These are phyloP conservation scores for Allophyes oxyacanthae DNA, from an alignment of 2,888 invertebrate genomes.

Conservation along the genomic window DNA sequence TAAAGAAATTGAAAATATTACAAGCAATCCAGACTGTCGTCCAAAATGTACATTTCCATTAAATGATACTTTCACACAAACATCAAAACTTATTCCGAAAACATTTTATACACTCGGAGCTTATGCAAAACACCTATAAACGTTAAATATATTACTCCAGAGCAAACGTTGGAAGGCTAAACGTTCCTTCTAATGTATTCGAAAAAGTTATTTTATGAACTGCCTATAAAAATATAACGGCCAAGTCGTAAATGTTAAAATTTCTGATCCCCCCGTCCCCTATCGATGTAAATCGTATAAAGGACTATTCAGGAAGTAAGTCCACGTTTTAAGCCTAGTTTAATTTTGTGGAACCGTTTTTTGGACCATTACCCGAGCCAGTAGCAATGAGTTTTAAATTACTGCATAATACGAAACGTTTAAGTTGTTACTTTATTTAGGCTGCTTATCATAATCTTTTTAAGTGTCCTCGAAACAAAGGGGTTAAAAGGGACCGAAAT, in stretches of 20 bases:
- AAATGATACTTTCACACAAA: conserved; percentile 54
- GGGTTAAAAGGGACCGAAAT: conserved; percentile 57
- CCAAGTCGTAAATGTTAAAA: conserved; percentile 79
- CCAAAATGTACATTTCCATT: conserved; percentile 41
- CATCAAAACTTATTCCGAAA: conserved; percentile 69
- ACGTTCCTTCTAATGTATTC: conserved; percentile 80
- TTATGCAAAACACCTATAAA: conserved; percentile 84
- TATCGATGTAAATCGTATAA: conserved; percentile 78
- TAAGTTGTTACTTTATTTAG: conserved; percentile 61
- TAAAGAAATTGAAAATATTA: conserved; percentile 40
- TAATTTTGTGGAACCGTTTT: conserved; percentile 76
- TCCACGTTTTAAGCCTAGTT: conserved; percentile 69
- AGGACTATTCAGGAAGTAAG: conserved; percentile 62
- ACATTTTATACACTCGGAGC: conserved; percentile 73
- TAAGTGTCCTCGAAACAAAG: conserved; percentile 59
- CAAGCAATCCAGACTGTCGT: conserved; percentile 32
- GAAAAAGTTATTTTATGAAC: conserved; percentile 84
- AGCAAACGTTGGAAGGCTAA: conserved; percentile 74
- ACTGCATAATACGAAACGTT: conserved; percentile 68
- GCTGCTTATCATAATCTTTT: conserved; percentile 66
- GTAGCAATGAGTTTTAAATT: conserved; percentile 67
- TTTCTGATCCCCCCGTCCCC: conserved; percentile 64
- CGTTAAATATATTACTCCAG: conserved; percentile 80
- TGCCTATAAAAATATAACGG: conserved; percentile 86
- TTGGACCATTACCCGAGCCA: conserved; percentile 70